Conservation (phyloP, 2,888 invertebrate genomes). For the Pollenia angustigena region DNA sequence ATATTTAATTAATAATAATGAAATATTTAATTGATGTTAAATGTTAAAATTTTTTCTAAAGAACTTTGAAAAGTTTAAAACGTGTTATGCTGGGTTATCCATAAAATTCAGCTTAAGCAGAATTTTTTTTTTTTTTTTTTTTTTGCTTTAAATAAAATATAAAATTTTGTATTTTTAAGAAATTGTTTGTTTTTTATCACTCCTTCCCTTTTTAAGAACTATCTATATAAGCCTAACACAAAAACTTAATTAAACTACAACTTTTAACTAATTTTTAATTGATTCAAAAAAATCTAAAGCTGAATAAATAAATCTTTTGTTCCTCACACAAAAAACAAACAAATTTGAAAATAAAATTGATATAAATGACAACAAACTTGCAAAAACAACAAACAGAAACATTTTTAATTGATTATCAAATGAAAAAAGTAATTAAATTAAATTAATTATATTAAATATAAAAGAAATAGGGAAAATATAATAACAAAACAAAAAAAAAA, state of each 20-base stretch:
- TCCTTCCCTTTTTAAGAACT: constrained; percentile 60
- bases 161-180: not conserved
- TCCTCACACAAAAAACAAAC: constrained; percentile 63
- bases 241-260: constrained; percentile 51
- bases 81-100: constrained; percentile 83
- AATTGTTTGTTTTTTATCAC: not conserved
- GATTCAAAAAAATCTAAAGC: constrained; percentile 15
- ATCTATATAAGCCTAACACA: constrained; percentile 70
- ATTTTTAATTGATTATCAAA: constrained; percentile 63
- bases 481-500: constrained; percentile 5
- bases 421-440: constrained; percentile 26
- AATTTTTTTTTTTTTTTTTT: constrained; percentile 41
- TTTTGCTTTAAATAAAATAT: constrained; percentile 75
- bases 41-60: constrained; percentile 61
- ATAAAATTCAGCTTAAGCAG: constrained; percentile 76
- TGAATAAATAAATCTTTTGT: constrained; percentile 53
- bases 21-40: not conserved
- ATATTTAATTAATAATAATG: not conserved
- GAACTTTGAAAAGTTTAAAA: constrained; percentile 83
- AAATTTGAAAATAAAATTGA: constrained; percentile 40
- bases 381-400: constrained; percentile 43
- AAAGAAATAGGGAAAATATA: constrained; percentile 62
- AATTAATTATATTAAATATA: constrained; percentile 54
- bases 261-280: constrained; percentile 7
- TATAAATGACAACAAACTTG: constrained; percentile 35